Conservation (phyloP, 2,888 invertebrate genomes). For the Alsophila aescularia region DNA sequence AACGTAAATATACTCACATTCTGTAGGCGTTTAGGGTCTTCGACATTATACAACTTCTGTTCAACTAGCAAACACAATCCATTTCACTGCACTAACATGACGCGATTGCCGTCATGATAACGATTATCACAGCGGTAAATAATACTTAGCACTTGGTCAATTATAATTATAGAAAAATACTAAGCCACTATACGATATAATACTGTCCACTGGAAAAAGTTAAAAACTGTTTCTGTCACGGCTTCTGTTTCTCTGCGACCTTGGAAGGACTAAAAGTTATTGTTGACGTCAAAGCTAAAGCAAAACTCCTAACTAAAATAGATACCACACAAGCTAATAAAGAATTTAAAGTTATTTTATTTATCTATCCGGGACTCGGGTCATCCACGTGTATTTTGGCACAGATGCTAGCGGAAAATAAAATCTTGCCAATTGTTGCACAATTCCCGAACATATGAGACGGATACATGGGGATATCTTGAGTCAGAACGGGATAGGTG, state of each 20-base stretch:
- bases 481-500: slow-evolving; percentile 50
- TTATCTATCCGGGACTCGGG: slow-evolving; percentile 50
- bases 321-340: slow-evolving; percentile 18
- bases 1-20: slow-evolving; percentile 89
- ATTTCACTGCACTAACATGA: slow-evolving; percentile 67
- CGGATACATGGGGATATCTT: slow-evolving; percentile 37
- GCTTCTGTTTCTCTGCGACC: slow-evolving; percentile 41
- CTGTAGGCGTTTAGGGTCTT: slow-evolving; percentile 95
- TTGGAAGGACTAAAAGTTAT: slow-evolving; percentile 46
- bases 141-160: slow-evolving; percentile 43
- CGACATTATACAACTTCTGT: slow-evolving; percentile 86
- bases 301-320: slow-evolving; percentile 31
- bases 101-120: slow-evolving; percentile 42
- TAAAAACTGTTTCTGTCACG: slow-evolving; percentile 44
- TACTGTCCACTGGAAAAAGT: slow-evolving; percentile 50
- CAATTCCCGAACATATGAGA: slow-evolving; percentile 58
- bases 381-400: slow-evolving; percentile 78
- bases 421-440: slow-evolving; percentile 78
- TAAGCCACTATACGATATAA: slow-evolving; percentile 43
- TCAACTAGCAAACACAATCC: slow-evolving; percentile 57
- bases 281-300: slow-evolving; percentile 29
- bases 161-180: slow-evolving; percentile 53
- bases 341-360: slow-evolving; percentile 26
- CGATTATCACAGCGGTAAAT: slow-evolving; percentile 37
- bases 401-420: slow-evolving; percentile 58